Conservation (phyloP, 2,113 vertebrate species). For the Megatriorchis doriae region DNA sequence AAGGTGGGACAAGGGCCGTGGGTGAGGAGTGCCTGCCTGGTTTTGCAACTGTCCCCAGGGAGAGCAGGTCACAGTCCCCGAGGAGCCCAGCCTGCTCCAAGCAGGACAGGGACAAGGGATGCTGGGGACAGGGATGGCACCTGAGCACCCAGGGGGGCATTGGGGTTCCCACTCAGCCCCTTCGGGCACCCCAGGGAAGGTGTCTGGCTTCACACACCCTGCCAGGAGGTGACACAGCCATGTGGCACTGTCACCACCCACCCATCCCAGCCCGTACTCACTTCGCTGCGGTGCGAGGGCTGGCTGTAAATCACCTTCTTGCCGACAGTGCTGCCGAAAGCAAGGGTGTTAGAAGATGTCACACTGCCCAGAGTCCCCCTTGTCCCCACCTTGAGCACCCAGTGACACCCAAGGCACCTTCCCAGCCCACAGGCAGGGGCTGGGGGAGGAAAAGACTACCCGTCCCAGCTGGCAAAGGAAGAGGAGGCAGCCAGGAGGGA, state of each 20-base stretch:
- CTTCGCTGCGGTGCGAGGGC: conserved; percentile 59
- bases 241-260: fast-evolving
- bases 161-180: not conserved
- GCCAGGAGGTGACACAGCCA: fast-evolving
- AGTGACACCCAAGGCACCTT: not conserved
- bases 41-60: not conserved
- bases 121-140: not conserved
- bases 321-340: not conserved
- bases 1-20: not conserved
- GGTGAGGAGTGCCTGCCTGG: not conserved
- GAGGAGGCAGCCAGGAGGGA: not conserved
- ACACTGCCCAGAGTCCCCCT: not conserved
- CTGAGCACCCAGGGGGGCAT: not conserved
- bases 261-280: conserved; percentile 5
- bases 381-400: not conserved
- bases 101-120: not conserved
- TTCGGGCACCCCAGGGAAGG: not conserved
- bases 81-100: not conserved
- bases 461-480: not conserved
- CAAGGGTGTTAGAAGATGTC: not conserved
- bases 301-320: conserved; percentile 80
- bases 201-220: not conserved
- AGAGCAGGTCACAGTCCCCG: not conserved
- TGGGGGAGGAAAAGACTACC: not conserved
- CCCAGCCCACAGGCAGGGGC: not conserved